Base-by-base conservation (phyloP, 2,113 vertebrate species). In the Laticauda laticaudata region DNA sequence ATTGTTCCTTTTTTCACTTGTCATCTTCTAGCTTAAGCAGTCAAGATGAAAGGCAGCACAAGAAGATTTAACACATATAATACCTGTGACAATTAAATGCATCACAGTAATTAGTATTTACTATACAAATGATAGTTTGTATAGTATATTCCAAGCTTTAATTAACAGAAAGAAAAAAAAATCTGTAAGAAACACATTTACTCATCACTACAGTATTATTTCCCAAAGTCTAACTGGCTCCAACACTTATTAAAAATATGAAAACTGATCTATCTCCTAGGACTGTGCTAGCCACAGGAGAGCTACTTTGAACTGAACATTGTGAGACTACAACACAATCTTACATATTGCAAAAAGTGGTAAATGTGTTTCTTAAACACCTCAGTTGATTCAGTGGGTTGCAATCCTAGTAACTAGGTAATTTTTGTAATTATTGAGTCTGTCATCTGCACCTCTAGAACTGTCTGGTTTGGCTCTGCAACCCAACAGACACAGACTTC, bases 61-160 rank as follows among this genome's bases (percentile, higher is more conserved):
- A 86, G 21, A 55, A 91, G 39, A 57, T 57, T 91, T 86, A 45
- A 86, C 34, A 86, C 39, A 57, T 48, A 24, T 45, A 86, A 43
- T 86, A 26, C 54, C 54, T 57, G 53, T 86, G 90, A 91, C 54
- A 86, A 59, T 86, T 86, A 91, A 45, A 48, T 57, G 90, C 54
- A 57, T 20, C 54, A 45, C 18, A 48, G 39, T 86, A 86, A 91
- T 91, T 91, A 91, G 34, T 91, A 43, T 91, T 85, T 86, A 56
- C 54, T 86, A 11, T 12, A 59, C 54, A 91, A 24, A 59, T 59
- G 81, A 26, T 54, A 45, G n/a, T n/a, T n/a, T n/a, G n/a, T n/a
- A n/a, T n/a, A n/a, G n/a, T n/a, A 86, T 86, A 57, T 59, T 48
- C 91, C 43, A 87, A 91, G 39, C 81, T 59, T 91, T 91, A 86